Conservation (phyloP, 1,140 invertebrate genomes). For the Drosophila athabasca region DNA sequence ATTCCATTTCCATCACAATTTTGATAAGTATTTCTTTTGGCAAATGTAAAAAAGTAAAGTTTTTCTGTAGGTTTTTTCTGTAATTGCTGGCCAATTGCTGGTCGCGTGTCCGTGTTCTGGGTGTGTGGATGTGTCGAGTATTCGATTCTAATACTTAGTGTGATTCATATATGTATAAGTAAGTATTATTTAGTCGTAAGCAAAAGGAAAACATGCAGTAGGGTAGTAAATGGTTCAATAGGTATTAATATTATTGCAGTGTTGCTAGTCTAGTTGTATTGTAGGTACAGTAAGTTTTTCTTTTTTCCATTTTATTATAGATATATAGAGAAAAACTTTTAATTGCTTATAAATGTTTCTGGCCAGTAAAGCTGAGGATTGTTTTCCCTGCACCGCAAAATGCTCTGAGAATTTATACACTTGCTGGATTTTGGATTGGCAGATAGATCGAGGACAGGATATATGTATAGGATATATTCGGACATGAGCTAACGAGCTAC, state of each 20-base stretch:
- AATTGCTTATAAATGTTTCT: not conserved
- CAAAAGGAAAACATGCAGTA: slow-evolving; percentile 67
- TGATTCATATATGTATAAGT: slow-evolving; percentile 34
- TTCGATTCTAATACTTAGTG: slow-evolving; percentile 52
- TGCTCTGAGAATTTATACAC: slow-evolving; percentile 14
- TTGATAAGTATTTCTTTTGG: slow-evolving; percentile 47
- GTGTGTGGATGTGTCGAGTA: slow-evolving; percentile 20
- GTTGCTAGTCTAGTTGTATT: slow-evolving; percentile 31
- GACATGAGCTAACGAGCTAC: too few species aligned
- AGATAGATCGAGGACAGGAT: too few species aligned
- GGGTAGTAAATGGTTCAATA: slow-evolving; percentile 30
- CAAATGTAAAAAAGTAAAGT: slow-evolving; percentile 68
- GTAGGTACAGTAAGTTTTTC: slow-evolving; percentile 7
- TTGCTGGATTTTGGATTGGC: slow-evolving; percentile 27
- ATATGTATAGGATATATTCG: too few species aligned
- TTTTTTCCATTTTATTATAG: slow-evolving; percentile 2
- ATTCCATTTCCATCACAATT: slow-evolving; percentile 70
- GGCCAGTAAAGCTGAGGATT: not conserved
- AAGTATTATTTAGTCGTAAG: slow-evolving; percentile 66
- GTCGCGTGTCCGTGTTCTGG: slow-evolving; percentile 36
- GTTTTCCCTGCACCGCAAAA: slow-evolving; percentile 23
- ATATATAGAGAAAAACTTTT: slow-evolving; percentile 7
- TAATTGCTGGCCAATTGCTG: slow-evolving; percentile 26
- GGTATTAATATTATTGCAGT: slow-evolving; percentile 33
- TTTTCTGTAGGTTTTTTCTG: slow-evolving; percentile 32